A percentile compares a stretch with the other conserved stretches of the same genome.
Evolutionary conservation across 2,113 vertebrate genomes (phyloP).

Genomic region (Desmodus rotundus): DNA sequence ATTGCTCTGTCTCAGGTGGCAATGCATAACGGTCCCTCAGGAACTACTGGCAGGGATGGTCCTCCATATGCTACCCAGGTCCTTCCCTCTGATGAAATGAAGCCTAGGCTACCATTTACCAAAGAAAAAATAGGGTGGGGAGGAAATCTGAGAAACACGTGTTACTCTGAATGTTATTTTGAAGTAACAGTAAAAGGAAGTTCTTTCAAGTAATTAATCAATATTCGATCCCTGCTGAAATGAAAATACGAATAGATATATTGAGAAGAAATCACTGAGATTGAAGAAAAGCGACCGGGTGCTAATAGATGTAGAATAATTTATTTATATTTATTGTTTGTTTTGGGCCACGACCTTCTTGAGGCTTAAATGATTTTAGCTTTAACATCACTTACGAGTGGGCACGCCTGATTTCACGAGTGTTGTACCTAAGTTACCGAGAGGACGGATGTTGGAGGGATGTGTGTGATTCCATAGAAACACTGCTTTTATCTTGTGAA

Average conservation of each 20-base stretch:
- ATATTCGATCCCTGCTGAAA: not conserved
- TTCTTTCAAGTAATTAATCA: not conserved
- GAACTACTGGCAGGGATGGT: not conserved
- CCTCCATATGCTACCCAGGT: not conserved
- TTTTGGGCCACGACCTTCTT: not conserved
- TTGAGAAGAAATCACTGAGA: not conserved
- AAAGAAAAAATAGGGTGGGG: not conserved
- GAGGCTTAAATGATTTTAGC: not conserved
- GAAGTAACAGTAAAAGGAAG: not conserved
- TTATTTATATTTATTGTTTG: not conserved
- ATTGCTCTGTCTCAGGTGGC: not conserved
- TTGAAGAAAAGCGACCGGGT: not conserved
- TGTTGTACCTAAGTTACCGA: not conserved
- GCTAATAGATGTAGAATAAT: not conserved
- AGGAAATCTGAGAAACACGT: not conserved
- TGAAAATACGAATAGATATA: not conserved
- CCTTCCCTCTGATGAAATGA: not conserved
- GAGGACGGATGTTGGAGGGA: not conserved
- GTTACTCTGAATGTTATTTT: not conserved
- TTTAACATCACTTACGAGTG: not conserved
- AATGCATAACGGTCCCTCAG: not conserved
- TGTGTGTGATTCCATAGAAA: not conserved
- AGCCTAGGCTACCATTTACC: not conserved
- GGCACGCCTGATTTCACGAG: not conserved
- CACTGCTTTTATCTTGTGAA: not conserved